These are phyloP conservation scores for Brachystomella parvula DNA, from an alignment of 1,140 invertebrate genomes.

Conservation along the genomic window DNA sequence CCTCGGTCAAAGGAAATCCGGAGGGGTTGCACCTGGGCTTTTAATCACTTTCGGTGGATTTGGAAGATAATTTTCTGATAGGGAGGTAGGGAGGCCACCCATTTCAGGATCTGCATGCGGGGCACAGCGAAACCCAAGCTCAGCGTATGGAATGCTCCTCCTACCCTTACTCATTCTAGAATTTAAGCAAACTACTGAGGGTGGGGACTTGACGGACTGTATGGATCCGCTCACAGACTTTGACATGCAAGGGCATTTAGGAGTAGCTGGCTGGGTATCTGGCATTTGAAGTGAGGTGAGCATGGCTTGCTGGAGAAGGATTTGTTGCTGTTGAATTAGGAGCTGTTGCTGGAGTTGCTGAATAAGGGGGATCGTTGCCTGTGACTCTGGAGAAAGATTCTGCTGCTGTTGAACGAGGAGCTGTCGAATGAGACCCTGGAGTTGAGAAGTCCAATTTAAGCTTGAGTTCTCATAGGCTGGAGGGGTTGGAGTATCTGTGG, in stretches of 20 bases:
- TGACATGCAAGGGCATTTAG: conserved; percentile 37
- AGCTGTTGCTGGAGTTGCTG: conserved; percentile 42
- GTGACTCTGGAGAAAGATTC: conserved; percentile 31
- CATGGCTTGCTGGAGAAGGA: conserved; percentile 46
- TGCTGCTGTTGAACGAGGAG: conserved; percentile 36
- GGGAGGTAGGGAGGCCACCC: background rate
- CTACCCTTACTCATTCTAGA: background rate
- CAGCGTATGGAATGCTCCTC: background rate
- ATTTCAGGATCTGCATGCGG: conserved; percentile 16
- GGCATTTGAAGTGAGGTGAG: conserved; percentile 45
- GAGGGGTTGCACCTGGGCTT: background rate
- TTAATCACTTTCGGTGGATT: background rate
- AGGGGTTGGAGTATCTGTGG: conserved; percentile 46
- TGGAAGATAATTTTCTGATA: background rate
- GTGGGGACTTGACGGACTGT: conserved; percentile 41
- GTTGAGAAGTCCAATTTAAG: conserved; percentile 28
- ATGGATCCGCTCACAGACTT: conserved; percentile 28
- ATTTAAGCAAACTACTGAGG: background rate
- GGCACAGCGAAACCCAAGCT: conserved; percentile 5
- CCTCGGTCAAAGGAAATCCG: background rate
- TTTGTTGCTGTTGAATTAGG: conserved; percentile 43
- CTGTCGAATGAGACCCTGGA: conserved; percentile 35
- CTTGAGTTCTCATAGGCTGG: conserved; percentile 24
- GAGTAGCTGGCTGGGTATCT: conserved; percentile 21
- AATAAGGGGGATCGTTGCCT: conserved; percentile 31